phyloP scores from a whole-genome alignment of 1,140 invertebrate genomes.

The Hydropsyche tenuis region DNA sequence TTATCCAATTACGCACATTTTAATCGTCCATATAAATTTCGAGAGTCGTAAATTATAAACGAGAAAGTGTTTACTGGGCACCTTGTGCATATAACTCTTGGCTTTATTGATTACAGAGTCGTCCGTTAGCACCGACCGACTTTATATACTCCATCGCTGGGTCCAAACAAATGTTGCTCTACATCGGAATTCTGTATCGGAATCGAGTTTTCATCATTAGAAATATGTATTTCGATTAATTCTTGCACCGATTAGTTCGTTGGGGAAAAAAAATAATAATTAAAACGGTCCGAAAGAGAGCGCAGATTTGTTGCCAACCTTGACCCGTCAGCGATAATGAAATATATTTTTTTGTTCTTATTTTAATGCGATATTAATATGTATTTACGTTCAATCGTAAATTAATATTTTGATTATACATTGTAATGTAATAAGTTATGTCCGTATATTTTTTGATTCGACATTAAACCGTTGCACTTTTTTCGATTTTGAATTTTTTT shows the following conservation, averaged over 20 bases:
- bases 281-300: too few relatives aligned
- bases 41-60: conserved; percentile 31
- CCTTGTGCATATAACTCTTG: conserved; percentile 50
- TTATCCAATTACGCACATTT: too few relatives aligned
- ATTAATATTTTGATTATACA: background rate
- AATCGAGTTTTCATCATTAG: background rate
- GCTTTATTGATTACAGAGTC: conserved; percentile 50
- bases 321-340: conserved; percentile 2
- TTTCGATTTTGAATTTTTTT: background rate
- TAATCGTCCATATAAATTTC: conserved; percentile 15
- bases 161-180: conserved; percentile 42
- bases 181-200: too few relatives aligned
- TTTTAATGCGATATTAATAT: conserved; percentile 9
- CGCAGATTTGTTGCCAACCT: too few relatives aligned
- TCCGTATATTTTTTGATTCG: background rate
- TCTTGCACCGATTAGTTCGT: too few relatives aligned
- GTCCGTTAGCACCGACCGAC: conserved; percentile 48
- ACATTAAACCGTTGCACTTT: background rate
- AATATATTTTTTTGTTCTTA: background rate
- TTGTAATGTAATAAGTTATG: background rate
- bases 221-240: too few relatives aligned
- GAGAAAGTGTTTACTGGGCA: conserved; percentile 31
- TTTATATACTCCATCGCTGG: conserved; percentile 34
- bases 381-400: background rate
- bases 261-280: too few relatives aligned